Conservation (phyloP, 2,113 vertebrate genomes). For the Epinephelus moara region DNA sequence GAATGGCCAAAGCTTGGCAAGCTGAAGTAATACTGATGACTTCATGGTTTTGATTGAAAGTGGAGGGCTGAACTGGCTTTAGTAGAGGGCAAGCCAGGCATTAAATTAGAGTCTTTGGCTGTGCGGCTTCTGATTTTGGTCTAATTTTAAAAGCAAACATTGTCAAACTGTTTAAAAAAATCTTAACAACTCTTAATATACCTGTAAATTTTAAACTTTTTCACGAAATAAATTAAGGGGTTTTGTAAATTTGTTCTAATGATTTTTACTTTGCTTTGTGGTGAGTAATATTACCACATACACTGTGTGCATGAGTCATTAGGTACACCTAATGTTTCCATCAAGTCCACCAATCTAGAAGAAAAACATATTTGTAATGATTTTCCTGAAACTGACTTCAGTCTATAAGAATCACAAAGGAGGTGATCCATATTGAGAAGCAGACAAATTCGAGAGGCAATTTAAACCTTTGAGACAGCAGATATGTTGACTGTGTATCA, state of each 20-base stretch:
- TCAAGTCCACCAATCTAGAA: background rate
- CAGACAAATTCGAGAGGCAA: background rate
- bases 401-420: background rate
- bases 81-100: conserved; percentile 51
- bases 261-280: background rate
- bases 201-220: background rate
- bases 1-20: conserved; percentile 66
- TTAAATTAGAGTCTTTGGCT: conserved; percentile 46
- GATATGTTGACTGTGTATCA: background rate
- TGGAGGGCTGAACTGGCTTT: conserved; percentile 70
- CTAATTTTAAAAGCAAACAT: conserved; percentile 56
- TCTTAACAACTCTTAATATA: background rate
- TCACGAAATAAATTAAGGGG: background rate
- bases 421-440: background rate
- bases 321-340: background rate
- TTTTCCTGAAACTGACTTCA: background rate
- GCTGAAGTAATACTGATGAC: conserved; percentile 83
- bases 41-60: conserved; percentile 77
- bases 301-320: background rate
- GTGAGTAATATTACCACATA: background rate
- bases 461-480: background rate
- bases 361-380: background rate
- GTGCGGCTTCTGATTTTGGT: conserved; percentile 25
- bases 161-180: background rate
- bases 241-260: background rate